phyloP scores from a whole-genome alignment of 2,113 vertebrate species.

The Chaetorhynchus papuensis region DNA sequence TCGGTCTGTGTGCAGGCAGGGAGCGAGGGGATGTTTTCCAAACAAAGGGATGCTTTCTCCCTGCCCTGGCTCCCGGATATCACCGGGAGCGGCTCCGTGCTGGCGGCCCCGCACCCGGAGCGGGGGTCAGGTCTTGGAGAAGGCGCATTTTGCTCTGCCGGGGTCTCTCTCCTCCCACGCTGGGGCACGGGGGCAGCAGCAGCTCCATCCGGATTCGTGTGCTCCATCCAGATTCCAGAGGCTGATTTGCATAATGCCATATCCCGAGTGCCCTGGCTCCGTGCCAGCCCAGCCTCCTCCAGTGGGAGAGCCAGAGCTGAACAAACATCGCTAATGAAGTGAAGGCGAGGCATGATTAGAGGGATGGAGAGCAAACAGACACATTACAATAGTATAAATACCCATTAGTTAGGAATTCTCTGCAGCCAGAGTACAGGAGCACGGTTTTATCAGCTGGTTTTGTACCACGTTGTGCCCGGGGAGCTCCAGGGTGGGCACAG shows the following conservation, averaged over 20 bases:
- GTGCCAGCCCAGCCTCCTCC: conserved; percentile 49
- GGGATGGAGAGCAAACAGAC: conserved; percentile 53
- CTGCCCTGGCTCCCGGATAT: fast-evolving
- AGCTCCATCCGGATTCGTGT: neutral
- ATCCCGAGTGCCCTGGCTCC: conserved; percentile 64
- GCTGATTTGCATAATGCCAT: conserved; percentile 77
- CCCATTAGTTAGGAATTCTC: conserved; percentile 32
- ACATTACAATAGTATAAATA: conserved; percentile 45
- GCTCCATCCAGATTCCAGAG: conserved; percentile 7
- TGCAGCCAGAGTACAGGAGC: neutral
- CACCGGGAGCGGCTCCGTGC: neutral
- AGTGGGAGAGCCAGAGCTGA: conserved; percentile 51
- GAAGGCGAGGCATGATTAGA: conserved; percentile 45
- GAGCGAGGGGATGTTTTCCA: neutral
- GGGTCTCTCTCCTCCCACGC: neutral
- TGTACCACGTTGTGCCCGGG: neutral
- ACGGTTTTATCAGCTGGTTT: neutral
- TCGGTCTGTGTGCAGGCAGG: neutral
- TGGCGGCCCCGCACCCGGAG: fast-evolving
- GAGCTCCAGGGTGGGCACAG: neutral
- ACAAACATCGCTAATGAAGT: conserved; percentile 61
- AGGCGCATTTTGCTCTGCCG: neutral
- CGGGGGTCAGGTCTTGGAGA: fast-evolving
- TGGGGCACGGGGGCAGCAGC: neutral
- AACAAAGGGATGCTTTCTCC: neutral